phyloP scores from a whole-genome alignment of 2,888 invertebrate genomes.

The Pandemis heparana region DNA sequence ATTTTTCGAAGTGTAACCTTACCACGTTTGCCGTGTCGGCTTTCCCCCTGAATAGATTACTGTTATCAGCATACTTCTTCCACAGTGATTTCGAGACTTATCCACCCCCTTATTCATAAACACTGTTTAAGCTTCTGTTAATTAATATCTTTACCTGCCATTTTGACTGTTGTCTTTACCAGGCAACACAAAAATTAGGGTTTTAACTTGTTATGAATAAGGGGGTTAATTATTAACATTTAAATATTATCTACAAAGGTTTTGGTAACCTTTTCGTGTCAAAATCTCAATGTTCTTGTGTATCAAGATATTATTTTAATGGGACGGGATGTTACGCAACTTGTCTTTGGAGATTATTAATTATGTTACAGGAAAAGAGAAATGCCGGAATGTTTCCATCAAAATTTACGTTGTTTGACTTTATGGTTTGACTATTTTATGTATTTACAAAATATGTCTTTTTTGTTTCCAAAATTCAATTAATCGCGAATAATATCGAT shows the following conservation, averaged over 20 bases:
- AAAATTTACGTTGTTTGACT: slow-evolving; percentile 10
- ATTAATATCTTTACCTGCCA: too few relatives aligned
- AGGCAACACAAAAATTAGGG: too few relatives aligned
- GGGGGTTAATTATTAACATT: background rate
- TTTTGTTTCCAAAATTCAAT: background rate
- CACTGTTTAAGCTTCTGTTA: too few relatives aligned
- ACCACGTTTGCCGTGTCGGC: background rate
- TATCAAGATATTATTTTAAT: slow-evolving; percentile 20
- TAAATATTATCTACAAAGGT: background rate
- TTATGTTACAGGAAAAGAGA: slow-evolving; percentile 35
- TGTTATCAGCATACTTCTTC: background rate
- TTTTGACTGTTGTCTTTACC: too few relatives aligned
- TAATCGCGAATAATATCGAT: background rate
- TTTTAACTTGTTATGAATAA: too few relatives aligned
- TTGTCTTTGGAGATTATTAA: slow-evolving; percentile 19
- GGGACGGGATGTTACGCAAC: slow-evolving; percentile 34
- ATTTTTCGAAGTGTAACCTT: background rate
- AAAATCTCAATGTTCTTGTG: slow-evolving; percentile 17
- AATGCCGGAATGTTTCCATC: slow-evolving; percentile 27
- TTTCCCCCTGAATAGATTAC: background rate
- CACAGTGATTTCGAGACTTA: slow-evolving; percentile 14
- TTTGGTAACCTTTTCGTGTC: background rate
- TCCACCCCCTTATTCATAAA: background rate
- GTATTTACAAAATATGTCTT: slow-evolving; percentile 35
- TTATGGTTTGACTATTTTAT: slow-evolving; percentile 65